phyloP scores from a whole-genome alignment of 37 sponge, comb jelly and placozoan genomes.

The Hormiphora californensis region DNA sequence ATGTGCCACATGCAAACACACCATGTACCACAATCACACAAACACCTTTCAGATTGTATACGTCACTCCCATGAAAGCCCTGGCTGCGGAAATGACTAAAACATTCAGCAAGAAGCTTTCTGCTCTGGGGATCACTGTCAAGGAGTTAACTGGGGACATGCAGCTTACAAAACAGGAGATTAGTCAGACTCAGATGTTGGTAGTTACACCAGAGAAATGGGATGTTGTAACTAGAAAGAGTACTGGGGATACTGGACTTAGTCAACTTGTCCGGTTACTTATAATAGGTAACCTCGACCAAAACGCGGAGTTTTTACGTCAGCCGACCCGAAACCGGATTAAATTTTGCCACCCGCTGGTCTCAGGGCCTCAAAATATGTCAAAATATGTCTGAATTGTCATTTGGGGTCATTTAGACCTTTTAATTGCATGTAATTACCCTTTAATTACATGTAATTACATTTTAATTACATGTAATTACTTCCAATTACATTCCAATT shows the following conservation, averaged over 20 bases:
- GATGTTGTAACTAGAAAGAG: constrained; percentile 97
- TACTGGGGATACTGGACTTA: constrained; percentile 86
- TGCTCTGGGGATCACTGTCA: constrained; percentile 80
- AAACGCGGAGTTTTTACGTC: no score
- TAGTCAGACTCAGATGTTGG: constrained; percentile 90
- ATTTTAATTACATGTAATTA: no score
- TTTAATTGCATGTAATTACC: no score
- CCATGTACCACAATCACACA: no score
- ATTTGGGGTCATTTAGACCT: no score
- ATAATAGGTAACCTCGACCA: constrained; percentile 60
- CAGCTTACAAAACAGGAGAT: constrained; percentile 93
- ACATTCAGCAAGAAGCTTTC: constrained; percentile 73
- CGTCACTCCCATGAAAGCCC: constrained; percentile 98
- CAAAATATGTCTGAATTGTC: no score
- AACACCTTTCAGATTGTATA: constrained; percentile 81
- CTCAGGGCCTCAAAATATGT: no score
- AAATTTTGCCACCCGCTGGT: no score
- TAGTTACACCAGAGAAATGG: constrained; percentile 99
- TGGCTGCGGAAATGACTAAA: constrained; percentile 93
- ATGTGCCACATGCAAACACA: no score
- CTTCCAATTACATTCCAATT: no score
- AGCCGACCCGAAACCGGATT: no score
- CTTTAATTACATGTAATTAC: no score
- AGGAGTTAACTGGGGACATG: constrained; percentile 98
- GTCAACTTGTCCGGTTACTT: constrained; percentile 83